phyloP scores from a whole-genome alignment of 2,113 vertebrate genomes.

The Tetrax tetrax region DNA sequence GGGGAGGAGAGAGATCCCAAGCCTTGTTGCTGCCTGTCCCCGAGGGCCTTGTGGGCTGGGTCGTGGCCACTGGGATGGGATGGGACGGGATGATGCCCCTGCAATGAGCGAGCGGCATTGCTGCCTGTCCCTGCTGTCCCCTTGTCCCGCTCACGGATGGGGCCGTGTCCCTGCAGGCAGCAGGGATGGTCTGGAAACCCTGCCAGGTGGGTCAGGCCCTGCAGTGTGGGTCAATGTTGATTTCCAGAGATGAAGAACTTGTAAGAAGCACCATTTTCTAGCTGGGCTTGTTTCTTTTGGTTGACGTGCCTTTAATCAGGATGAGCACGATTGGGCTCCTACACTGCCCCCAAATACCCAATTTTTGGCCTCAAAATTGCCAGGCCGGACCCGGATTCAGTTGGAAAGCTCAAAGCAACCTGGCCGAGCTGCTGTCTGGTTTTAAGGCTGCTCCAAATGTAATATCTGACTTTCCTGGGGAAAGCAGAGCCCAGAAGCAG shows the following conservation, averaged over 20 bases:
- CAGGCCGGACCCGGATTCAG: not conserved
- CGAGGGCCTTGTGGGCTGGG: rapidly evolving
- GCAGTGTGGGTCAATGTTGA: not conserved
- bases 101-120: not conserved
- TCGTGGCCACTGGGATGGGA: not conserved
- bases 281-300: not conserved
- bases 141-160: not conserved
- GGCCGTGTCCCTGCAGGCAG: not conserved
- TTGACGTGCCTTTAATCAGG: not conserved
- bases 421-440: not conserved
- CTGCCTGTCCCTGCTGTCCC: not conserved
- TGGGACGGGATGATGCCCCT: too few species aligned
- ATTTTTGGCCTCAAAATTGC: not conserved
- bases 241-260: not conserved
- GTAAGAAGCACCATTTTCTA: not conserved
- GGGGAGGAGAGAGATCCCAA: not conserved
- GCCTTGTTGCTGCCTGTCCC: not conserved
- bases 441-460: not conserved
- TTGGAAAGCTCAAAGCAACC: not conserved
- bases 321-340: not conserved
- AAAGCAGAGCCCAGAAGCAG: not conserved
- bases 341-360: not conserved
- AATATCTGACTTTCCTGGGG: not conserved
- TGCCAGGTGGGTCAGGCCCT: not conserved
- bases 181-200: not conserved